A percentile compares a stretch with the other conserved stretches of the same genome.
Evolutionary conservation across 2,888 invertebrate genomes (phyloP).

Genomic region (Antheraea assamensis): DNA sequence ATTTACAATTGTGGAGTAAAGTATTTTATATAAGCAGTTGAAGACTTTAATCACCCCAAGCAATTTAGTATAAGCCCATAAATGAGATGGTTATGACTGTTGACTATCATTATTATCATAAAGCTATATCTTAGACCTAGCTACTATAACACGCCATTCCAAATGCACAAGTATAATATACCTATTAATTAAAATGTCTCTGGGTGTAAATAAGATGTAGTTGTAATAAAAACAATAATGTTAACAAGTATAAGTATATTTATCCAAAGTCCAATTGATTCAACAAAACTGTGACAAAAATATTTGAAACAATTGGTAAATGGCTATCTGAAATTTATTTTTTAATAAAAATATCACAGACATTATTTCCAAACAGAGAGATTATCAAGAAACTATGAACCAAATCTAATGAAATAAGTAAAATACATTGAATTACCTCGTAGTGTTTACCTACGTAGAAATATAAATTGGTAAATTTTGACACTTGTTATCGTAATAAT

Average conservation of each 20-base stretch:
- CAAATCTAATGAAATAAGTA: background rate
- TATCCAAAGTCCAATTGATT: background rate
- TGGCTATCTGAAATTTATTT: too few species aligned
- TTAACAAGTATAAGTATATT: background rate
- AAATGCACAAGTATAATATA: too few species aligned
- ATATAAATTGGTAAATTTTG: background rate
- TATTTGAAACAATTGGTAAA: too few species aligned
- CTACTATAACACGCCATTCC: too few species aligned
- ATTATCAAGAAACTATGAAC: background rate
- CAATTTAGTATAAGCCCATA: too few species aligned
- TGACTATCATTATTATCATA: too few species aligned
- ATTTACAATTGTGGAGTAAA: background rate
- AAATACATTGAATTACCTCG: background rate
- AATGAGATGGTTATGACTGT: too few species aligned
- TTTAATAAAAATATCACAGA: background rate
- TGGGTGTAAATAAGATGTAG: background rate
- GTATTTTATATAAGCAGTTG: background rate
- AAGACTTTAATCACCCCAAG: too few species aligned
- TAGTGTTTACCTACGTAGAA: background rate
- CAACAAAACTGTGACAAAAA: too few species aligned
- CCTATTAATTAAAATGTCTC: too few species aligned
- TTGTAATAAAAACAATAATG: background rate
- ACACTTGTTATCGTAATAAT: background rate
- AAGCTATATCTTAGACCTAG: too few species aligned
- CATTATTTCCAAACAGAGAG: background rate